phyloP scores from a whole-genome alignment of 2,888 invertebrate genomes.

The Punctoribates punctum region DNA sequence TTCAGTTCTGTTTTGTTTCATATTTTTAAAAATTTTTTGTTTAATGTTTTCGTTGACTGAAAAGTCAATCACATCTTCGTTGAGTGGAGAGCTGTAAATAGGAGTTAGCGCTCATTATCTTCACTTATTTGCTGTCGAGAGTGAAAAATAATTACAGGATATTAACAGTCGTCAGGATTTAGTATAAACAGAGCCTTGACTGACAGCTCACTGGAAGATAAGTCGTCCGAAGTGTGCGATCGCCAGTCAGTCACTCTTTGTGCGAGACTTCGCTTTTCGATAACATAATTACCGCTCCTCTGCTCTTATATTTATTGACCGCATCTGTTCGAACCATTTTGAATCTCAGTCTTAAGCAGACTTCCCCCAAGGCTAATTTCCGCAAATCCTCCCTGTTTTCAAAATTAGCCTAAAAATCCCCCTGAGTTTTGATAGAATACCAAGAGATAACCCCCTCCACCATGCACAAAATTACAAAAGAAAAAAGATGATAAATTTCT shows the following conservation, averaged over 20 bases:
- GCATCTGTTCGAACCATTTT: neutral
- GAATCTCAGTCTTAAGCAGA: too few relatives aligned
- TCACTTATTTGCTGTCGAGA: conserved; percentile 16
- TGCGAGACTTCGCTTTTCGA: neutral
- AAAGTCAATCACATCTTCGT: neutral
- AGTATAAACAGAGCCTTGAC: conserved; percentile 22
- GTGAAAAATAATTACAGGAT: conserved; percentile 35
- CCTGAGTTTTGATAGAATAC: too few relatives aligned
- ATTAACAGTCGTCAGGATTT: conserved; percentile 18
- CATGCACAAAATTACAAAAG: too few relatives aligned
- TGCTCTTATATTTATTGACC: conserved; percentile 24
- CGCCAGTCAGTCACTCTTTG: neutral
- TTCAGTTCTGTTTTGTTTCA: conserved; percentile 23
- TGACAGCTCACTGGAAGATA: conserved; percentile 3
- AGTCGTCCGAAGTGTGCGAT: conserved; percentile 7
- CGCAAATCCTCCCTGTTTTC: too few relatives aligned
- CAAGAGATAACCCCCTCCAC: too few relatives aligned
- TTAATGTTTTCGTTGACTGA: neutral
- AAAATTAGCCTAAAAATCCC: too few relatives aligned
- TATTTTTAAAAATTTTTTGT: neutral
- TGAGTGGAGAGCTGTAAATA: neutral
- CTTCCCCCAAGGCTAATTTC: too few relatives aligned
- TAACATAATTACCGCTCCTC: conserved; percentile 7
- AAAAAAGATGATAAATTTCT: too few relatives aligned
- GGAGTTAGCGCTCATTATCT: conserved; percentile 23